A percentile compares a stretch with the other conserved stretches of the same genome.
phyloP scores from a whole-genome alignment of 2,797 vertebrate genomes.

The Hydrophis major region DNA sequence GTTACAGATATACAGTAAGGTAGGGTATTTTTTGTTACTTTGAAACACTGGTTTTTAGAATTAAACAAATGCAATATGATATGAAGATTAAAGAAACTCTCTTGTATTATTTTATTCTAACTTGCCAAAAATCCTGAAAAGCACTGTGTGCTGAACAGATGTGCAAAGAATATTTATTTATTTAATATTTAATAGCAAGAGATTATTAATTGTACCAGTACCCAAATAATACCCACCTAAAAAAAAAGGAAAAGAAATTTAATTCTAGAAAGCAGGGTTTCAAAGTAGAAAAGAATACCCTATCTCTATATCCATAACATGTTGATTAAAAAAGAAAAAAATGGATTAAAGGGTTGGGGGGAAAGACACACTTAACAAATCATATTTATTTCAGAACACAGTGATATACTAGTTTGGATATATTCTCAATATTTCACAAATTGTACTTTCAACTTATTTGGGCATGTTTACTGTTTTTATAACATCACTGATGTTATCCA shows the following conservation, averaged over 20 bases:
- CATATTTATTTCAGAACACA: neutral
- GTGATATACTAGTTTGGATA: neutral
- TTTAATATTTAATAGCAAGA: neutral
- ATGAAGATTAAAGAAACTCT: neutral
- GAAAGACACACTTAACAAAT: neutral
- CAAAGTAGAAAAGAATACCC: neutral
- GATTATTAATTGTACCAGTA: neutral
- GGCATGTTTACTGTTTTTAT: neutral
- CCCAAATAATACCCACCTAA: neutral
- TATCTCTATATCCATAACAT: neutral
- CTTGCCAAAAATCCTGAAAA: neutral
- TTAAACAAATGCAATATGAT: neutral
- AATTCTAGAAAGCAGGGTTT: neutral
- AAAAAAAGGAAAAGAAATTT: neutral
- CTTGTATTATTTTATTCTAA: neutral
- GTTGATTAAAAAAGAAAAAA: neutral
- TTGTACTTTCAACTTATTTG: neutral
- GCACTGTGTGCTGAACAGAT: neutral
- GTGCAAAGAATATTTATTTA: neutral
- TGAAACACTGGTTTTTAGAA: neutral
- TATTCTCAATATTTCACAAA: neutral
- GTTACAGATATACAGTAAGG: neutral
- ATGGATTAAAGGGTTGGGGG: neutral
- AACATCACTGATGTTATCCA: neutral
- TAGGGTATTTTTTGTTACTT: neutral